These are phyloP conservation scores for Chrysolina oricalcia DNA, from an alignment of 2,888 invertebrate genomes.

Conservation along the genomic window DNA sequence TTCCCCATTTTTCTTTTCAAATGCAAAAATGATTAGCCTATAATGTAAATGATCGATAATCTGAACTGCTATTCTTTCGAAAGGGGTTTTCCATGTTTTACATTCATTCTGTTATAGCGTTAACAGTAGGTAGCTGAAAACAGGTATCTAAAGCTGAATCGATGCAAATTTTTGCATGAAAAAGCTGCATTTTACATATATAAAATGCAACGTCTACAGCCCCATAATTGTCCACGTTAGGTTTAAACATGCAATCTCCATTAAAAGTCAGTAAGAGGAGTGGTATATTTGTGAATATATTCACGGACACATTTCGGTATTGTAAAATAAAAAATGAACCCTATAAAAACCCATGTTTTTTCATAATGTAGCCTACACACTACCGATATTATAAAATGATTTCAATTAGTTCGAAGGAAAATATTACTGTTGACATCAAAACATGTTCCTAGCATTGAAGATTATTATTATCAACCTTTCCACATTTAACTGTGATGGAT, in stretches of 20 bases:
- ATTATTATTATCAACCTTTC: too few relatives aligned
- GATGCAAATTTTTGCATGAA: constrained; percentile 11
- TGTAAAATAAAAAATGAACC: not conserved
- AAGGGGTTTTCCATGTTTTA: not conserved
- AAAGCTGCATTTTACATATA: not conserved
- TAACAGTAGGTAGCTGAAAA: not conserved
- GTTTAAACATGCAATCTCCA: not conserved
- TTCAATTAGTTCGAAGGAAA: too few relatives aligned
- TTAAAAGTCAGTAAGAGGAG: not conserved
- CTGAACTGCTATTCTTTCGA: not conserved
- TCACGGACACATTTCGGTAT: not conserved
- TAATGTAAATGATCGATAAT: not conserved
- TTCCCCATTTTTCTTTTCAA: too few relatives aligned
- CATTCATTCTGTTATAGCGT: not conserved
- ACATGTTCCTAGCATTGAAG: too few relatives aligned
- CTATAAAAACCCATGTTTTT: not conserved
- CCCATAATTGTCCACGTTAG: not conserved
- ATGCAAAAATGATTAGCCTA: too few relatives aligned
- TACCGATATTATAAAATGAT: too few relatives aligned
- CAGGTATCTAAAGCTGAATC: not conserved
- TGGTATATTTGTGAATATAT: not conserved
- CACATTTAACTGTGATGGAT: too few relatives aligned
- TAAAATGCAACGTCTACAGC: not conserved
- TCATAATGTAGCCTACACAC: too few relatives aligned
- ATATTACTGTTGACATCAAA: too few relatives aligned